These are phyloP conservation scores for Phasianus colchicus DNA, from an alignment of 2,113 vertebrate genomes.

Conservation along the genomic window DNA sequence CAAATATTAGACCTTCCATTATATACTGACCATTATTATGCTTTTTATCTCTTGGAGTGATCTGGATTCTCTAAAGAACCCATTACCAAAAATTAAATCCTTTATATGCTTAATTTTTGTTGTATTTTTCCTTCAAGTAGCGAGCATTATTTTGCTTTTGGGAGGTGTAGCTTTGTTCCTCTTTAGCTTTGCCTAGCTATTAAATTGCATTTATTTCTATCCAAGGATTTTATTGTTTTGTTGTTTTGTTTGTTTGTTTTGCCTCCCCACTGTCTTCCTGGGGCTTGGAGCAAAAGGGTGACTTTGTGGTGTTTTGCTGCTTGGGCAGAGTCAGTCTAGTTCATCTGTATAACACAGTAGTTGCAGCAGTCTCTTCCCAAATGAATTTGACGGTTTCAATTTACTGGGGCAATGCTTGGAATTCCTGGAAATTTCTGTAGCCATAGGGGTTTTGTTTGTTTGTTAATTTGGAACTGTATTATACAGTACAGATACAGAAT, in stretches of 20 bases:
- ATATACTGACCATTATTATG: background rate
- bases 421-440: background rate
- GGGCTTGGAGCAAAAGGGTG: background rate
- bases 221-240: too few relatives aligned
- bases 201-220: background rate
- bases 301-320: background rate
- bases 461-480: background rate
- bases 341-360: background rate
- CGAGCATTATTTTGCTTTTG: background rate
- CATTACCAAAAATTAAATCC: background rate
- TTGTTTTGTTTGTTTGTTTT: too few relatives aligned
- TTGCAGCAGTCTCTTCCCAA: background rate
- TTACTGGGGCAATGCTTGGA: background rate
- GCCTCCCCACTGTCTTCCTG: background rate
- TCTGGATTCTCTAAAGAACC: background rate
- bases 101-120: background rate
- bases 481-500: background rate
- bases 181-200: background rate
- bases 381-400: background rate
- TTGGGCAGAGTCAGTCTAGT: background rate
- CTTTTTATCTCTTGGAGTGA: background rate
- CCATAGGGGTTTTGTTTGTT: background rate
- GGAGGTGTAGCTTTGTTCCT: background rate
- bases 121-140: background rate
- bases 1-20: background rate